Conservation (phyloP, 2,797 vertebrate genomes). For the Columba guinea region DNA sequence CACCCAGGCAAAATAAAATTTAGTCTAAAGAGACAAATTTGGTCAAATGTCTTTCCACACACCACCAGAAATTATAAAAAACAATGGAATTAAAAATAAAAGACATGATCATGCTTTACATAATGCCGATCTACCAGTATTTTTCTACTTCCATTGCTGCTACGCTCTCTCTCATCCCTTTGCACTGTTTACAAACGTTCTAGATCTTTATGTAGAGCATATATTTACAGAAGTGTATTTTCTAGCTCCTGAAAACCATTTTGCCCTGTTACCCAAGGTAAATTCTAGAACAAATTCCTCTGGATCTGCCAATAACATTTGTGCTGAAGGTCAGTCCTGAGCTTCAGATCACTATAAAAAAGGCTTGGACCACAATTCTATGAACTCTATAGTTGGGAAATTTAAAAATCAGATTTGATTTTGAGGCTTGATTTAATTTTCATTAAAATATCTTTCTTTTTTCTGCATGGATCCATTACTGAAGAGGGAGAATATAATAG, state of each 20-base stretch:
- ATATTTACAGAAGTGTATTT: not conserved
- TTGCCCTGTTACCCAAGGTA: not conserved
- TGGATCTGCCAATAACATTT: not conserved
- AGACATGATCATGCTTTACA: not conserved
- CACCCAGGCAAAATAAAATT: not conserved
- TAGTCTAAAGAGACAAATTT: not conserved
- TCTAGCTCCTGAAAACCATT: not conserved
- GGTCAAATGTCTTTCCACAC: not conserved
- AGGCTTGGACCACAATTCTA: not conserved
- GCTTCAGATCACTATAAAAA: not conserved
- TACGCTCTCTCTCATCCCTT: not conserved
- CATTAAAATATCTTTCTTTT: not conserved
- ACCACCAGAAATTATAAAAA: not conserved
- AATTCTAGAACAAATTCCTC: not conserved
- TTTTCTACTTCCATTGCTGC: not conserved
- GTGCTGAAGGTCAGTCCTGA: not conserved
- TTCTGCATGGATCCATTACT: not conserved
- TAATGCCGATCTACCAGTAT: not conserved
- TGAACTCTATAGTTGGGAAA: not conserved
- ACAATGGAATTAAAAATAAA: not conserved
- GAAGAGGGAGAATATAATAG: not conserved
- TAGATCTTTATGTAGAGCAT: not conserved
- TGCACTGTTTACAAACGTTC: not conserved
- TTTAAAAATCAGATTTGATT: not conserved
- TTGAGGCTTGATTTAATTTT: not conserved